Conservation (phyloP, 2,888 invertebrate genomes). For the Ophion ventricosus region DNA sequence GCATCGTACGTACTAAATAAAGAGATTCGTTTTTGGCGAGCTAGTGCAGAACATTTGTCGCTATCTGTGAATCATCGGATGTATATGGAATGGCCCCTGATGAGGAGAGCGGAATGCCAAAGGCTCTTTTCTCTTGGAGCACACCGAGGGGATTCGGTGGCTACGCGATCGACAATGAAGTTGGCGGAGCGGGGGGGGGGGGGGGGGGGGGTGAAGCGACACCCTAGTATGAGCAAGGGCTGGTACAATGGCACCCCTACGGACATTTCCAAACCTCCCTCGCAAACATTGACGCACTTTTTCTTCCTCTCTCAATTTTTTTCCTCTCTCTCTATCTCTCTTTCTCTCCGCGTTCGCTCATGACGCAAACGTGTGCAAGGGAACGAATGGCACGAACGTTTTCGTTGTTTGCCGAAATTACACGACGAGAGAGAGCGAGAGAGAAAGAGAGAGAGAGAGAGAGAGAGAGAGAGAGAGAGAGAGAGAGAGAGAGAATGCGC, state of each 20-base stretch:
- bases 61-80: constrained; percentile 42
- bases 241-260: constrained; percentile 60
- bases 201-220: constrained; percentile 23
- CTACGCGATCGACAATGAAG: not conserved
- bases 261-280: constrained; percentile 58
- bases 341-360: constrained; percentile 11
- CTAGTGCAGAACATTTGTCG: constrained; percentile 27
- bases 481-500: no score
- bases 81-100: constrained; percentile 22
- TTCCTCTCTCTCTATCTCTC: constrained; percentile 5
- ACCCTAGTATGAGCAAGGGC: constrained; percentile 53
- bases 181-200: not conserved
- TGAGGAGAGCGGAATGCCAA: constrained; percentile 32
- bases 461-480: not conserved
- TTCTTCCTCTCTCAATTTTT: not conserved
- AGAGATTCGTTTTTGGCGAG: not conserved
- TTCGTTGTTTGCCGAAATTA: constrained; percentile 65
- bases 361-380: constrained; percentile 17
- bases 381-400: constrained; percentile 51
- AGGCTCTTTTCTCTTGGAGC: constrained; percentile 47
- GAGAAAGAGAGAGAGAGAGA: constrained; percentile 7
- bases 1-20: not conserved
- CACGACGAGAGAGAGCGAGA: constrained; percentile 22
- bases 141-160: constrained; percentile 43
- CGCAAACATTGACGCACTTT: constrained; percentile 58